These are phyloP conservation scores for Daboia siamensis DNA, from an alignment of 2,113 vertebrate species.

Conservation along the genomic window DNA sequence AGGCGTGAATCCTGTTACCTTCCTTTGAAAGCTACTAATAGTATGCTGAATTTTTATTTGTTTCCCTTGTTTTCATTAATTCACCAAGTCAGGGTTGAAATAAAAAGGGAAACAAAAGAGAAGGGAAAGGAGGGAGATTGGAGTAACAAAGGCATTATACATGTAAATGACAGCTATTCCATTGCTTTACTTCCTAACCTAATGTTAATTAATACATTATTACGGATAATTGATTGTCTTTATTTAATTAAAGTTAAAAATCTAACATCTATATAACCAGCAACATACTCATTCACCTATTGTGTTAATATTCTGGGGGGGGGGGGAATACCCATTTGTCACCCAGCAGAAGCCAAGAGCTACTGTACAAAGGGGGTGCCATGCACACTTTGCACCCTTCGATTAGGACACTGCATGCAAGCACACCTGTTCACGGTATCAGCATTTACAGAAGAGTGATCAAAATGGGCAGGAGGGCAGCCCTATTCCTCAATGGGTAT, in stretches of 20 bases:
- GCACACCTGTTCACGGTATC: not conserved
- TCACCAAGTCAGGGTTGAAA: not conserved
- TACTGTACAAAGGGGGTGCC: not conserved
- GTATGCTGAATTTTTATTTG: not conserved
- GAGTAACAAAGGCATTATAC: not conserved
- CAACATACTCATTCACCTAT: not conserved
- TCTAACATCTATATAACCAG: not conserved
- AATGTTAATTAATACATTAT: not conserved
- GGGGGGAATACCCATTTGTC: not conserved
- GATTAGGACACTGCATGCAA: not conserved
- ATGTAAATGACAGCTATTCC: not conserved
- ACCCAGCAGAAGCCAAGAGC: not conserved
- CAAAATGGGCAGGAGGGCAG: not conserved
- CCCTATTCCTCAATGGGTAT: not conserved
- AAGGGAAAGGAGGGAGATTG: not conserved
- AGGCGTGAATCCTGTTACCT: not conserved
- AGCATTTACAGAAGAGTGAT: not conserved
- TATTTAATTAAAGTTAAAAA: not conserved
- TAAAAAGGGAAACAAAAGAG: not conserved
- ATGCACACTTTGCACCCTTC: not conserved
- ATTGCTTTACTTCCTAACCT: not conserved
- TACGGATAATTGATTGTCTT: not conserved
- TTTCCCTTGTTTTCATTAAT: not conserved
- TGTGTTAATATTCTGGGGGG: not conserved
- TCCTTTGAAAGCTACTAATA: not conserved